phyloP scores from a whole-genome alignment of 2,113 vertebrate species.

The Lampris incognitus region DNA sequence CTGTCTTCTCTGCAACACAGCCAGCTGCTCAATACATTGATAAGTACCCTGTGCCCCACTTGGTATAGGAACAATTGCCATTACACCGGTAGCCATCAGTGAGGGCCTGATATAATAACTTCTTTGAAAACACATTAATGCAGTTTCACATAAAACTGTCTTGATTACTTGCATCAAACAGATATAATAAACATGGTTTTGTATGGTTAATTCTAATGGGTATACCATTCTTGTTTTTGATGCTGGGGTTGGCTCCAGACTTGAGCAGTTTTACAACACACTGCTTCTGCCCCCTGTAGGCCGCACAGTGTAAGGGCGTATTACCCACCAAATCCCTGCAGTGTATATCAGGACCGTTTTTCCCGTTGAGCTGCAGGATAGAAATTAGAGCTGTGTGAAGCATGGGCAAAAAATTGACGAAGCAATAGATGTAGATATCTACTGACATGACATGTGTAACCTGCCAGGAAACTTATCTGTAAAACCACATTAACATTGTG shows the following conservation, averaged over 20 bases:
- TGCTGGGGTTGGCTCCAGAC: conserved; percentile 84
- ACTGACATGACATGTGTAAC: background rate
- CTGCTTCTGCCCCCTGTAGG: conserved; percentile 91
- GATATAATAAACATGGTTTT: background rate
- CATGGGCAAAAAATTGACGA: background rate
- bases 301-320: conserved; percentile 91
- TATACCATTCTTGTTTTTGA: conserved; percentile 89
- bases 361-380: conserved; percentile 82
- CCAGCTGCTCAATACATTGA: conserved; percentile 9
- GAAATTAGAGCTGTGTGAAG: background rate
- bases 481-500: background rate
- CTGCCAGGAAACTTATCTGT: background rate
- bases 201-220: background rate
- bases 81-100: background rate
- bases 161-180: background rate
- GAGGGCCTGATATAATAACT: too few relatives aligned
- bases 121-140: too few relatives aligned
- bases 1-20: conserved; percentile 86
- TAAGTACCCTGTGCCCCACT: background rate
- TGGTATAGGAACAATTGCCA: background rate
- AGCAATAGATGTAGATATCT: background rate
- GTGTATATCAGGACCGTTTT: conserved; percentile 86
- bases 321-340: conserved; percentile 91
- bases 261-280: conserved; percentile 89
- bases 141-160: background rate